Base-by-base conservation (phyloP, 2,888 invertebrate species). In the Cephus pulcher region DNA sequence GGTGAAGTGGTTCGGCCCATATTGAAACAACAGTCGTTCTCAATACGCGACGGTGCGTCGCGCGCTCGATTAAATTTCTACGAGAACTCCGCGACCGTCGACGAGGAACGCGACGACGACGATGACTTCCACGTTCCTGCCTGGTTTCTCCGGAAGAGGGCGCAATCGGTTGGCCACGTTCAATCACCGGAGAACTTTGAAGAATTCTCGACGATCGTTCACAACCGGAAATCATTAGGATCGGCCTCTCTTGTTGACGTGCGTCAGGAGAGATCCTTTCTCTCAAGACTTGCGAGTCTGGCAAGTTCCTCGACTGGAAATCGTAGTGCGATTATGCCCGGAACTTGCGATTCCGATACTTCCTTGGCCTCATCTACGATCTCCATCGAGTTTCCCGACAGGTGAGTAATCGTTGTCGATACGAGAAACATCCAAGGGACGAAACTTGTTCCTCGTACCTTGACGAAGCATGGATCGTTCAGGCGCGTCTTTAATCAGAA, bases 31-130 rank as follows among this genome's bases (percentile, higher is more conserved):
- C 92, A 93, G 83, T 93, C 93, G 88, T 93, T 35, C 9, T 85
- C 85, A 32, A 81, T 93, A 80, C 93, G 94, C 88, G 93, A 94
- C 83, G 94, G 94, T 91, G 94, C 94, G 82, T 93, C 94, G 86
- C 93, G 94, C 90, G 94, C 94, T 89, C 93, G 95, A 88, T 92
- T 95, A 88, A 94, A 95, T 85, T 94, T 95, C 91, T 93, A 93
- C 89, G 93, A 93, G 85, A 93, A 93, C 88, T 78, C 83, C 11
- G 78, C 82, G 69, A 78, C 82, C 15, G 76, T 92, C 87, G 93
- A 92, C 89, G 92, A 92, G 89, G 92, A 92, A 91, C 90, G 90
- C 90, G 92, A 92, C 87, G 92, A 92, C 90, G 91, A 91, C 89
- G 93, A 93, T 89, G 78, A 33, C 76, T 23, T 9, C 56, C 6